phyloP scores from a whole-genome alignment of 92 coral and sea anemone genomes.

The Porites lobata region DNA sequence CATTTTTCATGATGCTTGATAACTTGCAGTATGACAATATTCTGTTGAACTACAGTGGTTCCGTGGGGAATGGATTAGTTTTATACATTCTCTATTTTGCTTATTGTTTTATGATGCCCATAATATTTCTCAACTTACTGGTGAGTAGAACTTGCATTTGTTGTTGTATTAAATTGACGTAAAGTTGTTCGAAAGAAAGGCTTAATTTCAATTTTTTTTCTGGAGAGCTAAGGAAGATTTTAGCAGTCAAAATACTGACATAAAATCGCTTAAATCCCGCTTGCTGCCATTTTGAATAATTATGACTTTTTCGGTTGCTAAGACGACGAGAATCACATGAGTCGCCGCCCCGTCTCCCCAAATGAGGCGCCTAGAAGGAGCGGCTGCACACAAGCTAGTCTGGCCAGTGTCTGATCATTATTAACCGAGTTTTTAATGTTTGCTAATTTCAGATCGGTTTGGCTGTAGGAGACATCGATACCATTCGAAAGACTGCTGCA shows the following conservation, averaged over 20 bases:
- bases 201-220: not conserved
- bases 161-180: no score
- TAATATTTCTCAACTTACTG: conserved; percentile 90
- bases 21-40: conserved; percentile 86
- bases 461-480: conserved; percentile 94
- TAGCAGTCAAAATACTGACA: no score
- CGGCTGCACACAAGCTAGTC: no score
- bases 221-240: no score
- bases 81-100: conserved; percentile 76
- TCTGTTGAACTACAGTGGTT: conserved; percentile 62
- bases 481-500: conserved; percentile 90
- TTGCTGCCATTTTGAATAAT: no score
- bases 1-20: conserved; percentile 94
- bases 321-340: no score
- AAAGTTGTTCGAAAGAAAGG: not conserved
- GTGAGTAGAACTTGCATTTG: conserved; percentile 47
- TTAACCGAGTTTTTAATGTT: not conserved
- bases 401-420: not conserved
- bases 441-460: conserved; percentile 81
- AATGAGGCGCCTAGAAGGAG: no score
- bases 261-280: no score
- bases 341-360: no score
- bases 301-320: no score
- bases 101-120: conserved; percentile 92
- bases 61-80: conserved; percentile 60